Evolutionary conservation across 2,797 vertebrate genomes (phyloP).

Genomic region (Danio choprae): DNA sequence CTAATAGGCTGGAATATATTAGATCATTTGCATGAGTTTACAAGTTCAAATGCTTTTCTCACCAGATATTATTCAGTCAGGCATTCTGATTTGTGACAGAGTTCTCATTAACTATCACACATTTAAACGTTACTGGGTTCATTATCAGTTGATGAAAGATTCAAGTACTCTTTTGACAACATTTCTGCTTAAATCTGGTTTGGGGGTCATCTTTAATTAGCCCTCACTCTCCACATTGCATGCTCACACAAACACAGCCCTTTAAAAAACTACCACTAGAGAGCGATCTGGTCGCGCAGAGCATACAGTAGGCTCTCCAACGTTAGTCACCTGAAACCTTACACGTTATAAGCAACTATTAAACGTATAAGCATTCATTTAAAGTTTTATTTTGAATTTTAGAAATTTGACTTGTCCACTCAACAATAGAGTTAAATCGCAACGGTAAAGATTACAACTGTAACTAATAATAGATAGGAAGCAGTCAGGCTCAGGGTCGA

Average conservation of each 20-base stretch:
- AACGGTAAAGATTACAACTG: background rate
- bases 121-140: background rate
- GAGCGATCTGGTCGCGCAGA: constrained; percentile 6
- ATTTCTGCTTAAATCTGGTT: constrained; percentile 32
- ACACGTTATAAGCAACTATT: background rate
- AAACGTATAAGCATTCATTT: background rate
- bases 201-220: constrained; percentile 38
- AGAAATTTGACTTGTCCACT: background rate
- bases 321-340: background rate
- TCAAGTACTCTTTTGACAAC: constrained; percentile 8
- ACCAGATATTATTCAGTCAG: too few species aligned
- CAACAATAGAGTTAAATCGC: background rate
- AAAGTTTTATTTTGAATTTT: background rate
- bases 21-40: background rate
- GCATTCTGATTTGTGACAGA: background rate
- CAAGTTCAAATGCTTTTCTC: background rate
- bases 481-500: background rate
- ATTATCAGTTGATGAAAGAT: background rate
- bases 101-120: background rate
- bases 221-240: background rate
- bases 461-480: background rate
- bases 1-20: background rate
- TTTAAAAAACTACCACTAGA: constrained; percentile 35
- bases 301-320: background rate
- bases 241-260: background rate